These are phyloP conservation scores for Hepsetus odoe DNA, from an alignment of 2,113 vertebrate species.

Conservation along the genomic window DNA sequence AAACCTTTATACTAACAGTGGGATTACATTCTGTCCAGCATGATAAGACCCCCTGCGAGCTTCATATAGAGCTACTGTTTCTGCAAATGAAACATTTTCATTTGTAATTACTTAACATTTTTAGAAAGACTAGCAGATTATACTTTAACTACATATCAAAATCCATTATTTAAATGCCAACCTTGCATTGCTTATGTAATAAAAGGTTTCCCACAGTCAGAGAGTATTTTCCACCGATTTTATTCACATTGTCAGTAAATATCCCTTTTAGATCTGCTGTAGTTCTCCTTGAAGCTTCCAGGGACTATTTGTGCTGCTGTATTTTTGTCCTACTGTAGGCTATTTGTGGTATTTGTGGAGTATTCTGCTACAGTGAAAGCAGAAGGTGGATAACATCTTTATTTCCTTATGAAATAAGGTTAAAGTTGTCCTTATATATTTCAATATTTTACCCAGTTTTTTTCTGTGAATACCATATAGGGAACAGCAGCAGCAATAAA, in stretches of 20 bases:
- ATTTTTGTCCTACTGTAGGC: constrained; percentile 21
- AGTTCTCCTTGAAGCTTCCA: constrained; percentile 34
- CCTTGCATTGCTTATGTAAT: not conserved
- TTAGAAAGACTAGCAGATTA: not conserved
- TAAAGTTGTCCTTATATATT: constrained; percentile 68
- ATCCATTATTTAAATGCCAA: no score
- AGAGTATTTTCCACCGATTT: not conserved
- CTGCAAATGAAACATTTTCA: not conserved
- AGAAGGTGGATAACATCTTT: constrained; percentile 72
- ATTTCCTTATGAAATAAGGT: constrained; percentile 75
- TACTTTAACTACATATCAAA: no score
- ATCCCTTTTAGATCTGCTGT: not conserved
- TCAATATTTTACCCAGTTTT: constrained; percentile 49
- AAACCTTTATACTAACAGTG: constrained; percentile 52
- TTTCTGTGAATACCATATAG: constrained; percentile 64
- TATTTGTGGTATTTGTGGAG: constrained; percentile 43
- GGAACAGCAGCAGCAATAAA: constrained; percentile 52
- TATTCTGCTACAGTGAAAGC: constrained; percentile 77
- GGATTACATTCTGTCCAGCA: constrained; percentile 45
- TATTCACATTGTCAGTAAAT: not conserved
- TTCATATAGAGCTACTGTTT: constrained; percentile 31
- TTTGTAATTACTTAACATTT: not conserved
- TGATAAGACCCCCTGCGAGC: constrained; percentile 38
- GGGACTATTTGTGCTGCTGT: constrained; percentile 26
- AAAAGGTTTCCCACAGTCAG: not conserved